phyloP scores from a whole-genome alignment of 2,797 vertebrate species.

The Nothura maculosa region DNA sequence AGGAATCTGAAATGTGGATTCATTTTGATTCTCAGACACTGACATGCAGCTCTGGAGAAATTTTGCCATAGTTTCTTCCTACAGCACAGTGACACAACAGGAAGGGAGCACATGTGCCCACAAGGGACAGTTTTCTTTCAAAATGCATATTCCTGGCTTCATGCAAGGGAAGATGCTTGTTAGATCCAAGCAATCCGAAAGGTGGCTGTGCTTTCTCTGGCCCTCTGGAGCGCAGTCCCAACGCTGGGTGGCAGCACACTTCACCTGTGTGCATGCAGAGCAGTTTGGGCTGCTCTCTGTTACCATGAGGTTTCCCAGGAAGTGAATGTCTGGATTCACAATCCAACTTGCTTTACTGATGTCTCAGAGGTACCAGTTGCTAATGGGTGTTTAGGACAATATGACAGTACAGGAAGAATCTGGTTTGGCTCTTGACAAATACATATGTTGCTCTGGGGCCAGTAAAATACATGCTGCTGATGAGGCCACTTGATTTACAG shows the following conservation, averaged over 20 bases:
- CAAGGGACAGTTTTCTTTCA: neutral
- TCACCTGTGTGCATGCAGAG: accelerated
- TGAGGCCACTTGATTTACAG: neutral
- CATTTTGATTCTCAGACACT: neutral
- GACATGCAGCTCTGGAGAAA: neutral
- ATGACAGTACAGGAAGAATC: neutral
- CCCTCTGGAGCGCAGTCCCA: neutral
- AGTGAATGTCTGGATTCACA: accelerated
- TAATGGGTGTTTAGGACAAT: accelerated
- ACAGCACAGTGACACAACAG: neutral
- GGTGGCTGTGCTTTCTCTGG: accelerated
- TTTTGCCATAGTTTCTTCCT: neutral
- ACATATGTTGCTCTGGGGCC: neutral
- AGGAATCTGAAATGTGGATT: neutral
- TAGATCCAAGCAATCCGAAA: neutral
- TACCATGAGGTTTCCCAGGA: neutral
- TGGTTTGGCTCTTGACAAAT: neutral
- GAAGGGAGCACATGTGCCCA: neutral
- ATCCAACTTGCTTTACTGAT: accelerated
- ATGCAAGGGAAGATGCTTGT: neutral
- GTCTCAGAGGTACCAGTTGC: neutral
- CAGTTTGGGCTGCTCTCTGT: accelerated
- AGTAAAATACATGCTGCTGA: neutral
- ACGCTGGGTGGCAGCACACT: neutral
- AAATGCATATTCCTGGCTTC: neutral